Percentiles rank a stretch among this genome's conserved stretches.
These are phyloP conservation scores for Urosaurus nigricauda DNA, from an alignment of 2,797 vertebrate species.

Conservation along the genomic window DNA sequence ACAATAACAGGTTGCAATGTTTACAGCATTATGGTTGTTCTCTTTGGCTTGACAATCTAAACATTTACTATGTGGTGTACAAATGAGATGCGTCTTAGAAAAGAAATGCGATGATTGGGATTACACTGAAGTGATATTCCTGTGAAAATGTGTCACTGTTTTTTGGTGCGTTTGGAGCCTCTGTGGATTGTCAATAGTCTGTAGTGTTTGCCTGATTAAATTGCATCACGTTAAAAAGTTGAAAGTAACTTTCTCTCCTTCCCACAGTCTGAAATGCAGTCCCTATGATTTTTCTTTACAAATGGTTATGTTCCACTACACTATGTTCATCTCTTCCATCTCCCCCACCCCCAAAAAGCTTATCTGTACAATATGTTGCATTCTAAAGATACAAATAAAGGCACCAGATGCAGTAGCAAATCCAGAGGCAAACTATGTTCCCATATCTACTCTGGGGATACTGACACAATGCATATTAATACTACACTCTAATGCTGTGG, in stretches of 20 bases:
- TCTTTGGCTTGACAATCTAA: constrained; percentile 36
- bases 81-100: background rate
- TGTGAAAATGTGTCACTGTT: background rate
- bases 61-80: background rate
- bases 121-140: constrained; percentile 20
- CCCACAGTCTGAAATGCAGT: background rate
- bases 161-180: background rate
- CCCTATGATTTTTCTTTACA: background rate
- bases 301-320: background rate
- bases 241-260: background rate
- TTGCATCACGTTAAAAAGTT: fast-evolving
- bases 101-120: constrained; percentile 24
- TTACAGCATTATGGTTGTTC: constrained; percentile 34
- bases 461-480: background rate
- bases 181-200: background rate
- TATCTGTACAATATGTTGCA: background rate
- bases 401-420: background rate
- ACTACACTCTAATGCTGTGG: too few species aligned
- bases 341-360: background rate
- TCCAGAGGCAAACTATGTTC: background rate
- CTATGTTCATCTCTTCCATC: background rate
- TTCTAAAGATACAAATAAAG: background rate
- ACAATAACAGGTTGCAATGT: background rate
- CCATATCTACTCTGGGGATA: background rate
- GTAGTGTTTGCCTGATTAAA: background rate